phyloP scores from a whole-genome alignment of 2,888 invertebrate species.

The Trichogramma dendrolimi region DNA sequence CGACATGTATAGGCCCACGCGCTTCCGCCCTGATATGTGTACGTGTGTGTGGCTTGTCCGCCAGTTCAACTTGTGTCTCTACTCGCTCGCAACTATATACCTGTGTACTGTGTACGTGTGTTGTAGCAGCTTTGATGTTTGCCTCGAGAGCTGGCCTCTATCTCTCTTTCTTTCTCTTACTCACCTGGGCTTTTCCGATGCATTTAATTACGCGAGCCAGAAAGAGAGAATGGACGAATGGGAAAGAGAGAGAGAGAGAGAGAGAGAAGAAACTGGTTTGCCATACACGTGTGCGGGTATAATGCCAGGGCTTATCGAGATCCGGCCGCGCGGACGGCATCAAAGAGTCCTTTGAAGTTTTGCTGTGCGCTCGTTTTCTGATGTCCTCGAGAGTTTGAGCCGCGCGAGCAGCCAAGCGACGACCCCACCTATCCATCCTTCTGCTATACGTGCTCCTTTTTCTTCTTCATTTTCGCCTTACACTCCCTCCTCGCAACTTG shows the following conservation, averaged over 20 bases:
- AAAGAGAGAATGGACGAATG: not conserved
- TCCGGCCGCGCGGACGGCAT: conserved; percentile 48
- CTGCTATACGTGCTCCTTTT: not conserved
- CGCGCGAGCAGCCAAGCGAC: not conserved
- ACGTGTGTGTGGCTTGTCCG: too few species aligned
- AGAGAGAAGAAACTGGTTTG: not conserved
- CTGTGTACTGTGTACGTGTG: too few species aligned
- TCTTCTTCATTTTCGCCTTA: conserved; percentile 12
- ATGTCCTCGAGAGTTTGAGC: conserved; percentile 21
- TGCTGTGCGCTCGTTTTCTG: conserved; percentile 33
- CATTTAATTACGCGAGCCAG: too few species aligned
- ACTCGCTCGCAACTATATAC: too few species aligned
- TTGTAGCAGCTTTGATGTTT: too few species aligned
- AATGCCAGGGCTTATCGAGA: conserved; percentile 48
- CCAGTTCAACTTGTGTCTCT: too few species aligned
- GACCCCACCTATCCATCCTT: not conserved
- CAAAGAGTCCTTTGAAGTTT: conserved; percentile 50
- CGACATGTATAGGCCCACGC: not conserved
- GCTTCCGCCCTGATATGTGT: conserved; percentile 2
- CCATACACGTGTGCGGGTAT: conserved; percentile 29
- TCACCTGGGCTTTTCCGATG: too few species aligned
- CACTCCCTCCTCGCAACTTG: conserved; percentile 5
- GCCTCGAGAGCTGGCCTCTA: too few species aligned
- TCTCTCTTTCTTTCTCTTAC: too few species aligned
- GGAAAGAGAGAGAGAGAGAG: not conserved